These are phyloP conservation scores for Chiloscyllium punctatum DNA, from an alignment of 2,797 vertebrate species.

Conservation along the genomic window DNA sequence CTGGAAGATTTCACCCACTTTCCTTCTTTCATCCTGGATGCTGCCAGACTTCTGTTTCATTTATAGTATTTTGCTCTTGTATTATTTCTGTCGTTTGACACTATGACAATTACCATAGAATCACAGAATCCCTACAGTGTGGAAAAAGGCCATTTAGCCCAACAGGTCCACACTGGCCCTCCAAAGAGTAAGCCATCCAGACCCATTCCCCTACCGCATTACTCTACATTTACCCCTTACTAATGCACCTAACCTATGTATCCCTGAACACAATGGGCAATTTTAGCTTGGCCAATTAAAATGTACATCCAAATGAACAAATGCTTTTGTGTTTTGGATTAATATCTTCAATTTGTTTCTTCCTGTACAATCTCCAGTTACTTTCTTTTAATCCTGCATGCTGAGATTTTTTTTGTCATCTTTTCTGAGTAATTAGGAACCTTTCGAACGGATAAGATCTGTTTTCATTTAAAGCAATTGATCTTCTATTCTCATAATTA, in stretches of 20 bases:
- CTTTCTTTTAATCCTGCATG: background rate
- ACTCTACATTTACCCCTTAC: too few relatives aligned
- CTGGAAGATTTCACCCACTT: too few relatives aligned
- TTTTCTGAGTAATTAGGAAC: background rate
- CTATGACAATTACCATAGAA: too few relatives aligned
- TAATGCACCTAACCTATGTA: too few relatives aligned
- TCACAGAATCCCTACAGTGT: too few relatives aligned
- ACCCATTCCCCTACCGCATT: too few relatives aligned
- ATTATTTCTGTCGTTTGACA: background rate
- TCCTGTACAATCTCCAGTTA: background rate
- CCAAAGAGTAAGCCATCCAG: too few relatives aligned
- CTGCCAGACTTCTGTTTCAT: background rate
- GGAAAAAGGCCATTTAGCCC: too few relatives aligned
- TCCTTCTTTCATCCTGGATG: background rate
- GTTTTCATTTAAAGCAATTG: background rate
- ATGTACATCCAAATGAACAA: background rate
- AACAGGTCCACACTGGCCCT: too few relatives aligned
- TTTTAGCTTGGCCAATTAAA: too few relatives aligned
- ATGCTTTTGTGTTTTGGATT: background rate
- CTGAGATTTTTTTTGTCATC: background rate
- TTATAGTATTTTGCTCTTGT: background rate
- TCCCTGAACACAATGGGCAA: too few relatives aligned
- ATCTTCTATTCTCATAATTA: background rate
- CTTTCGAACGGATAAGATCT: background rate
- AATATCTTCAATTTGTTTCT: background rate